These are phyloP conservation scores for Chelon labrosus DNA, from an alignment of 2,797 vertebrate genomes.

Conservation along the genomic window DNA sequence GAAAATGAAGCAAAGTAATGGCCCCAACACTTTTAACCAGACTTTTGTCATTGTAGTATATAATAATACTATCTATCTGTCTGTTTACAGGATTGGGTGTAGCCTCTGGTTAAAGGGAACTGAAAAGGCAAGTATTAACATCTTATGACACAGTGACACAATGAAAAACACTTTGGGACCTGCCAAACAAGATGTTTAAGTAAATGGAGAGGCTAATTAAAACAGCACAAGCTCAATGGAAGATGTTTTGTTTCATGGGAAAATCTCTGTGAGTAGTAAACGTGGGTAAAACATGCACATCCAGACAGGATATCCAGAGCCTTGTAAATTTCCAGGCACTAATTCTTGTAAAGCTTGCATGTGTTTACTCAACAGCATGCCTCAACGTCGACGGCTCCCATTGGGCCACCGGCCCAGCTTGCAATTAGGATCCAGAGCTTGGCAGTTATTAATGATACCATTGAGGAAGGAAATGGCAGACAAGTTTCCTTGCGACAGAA, in stretches of 20 bases:
- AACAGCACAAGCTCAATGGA: slow-evolving; percentile 16
- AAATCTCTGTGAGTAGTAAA: slow-evolving; percentile 58
- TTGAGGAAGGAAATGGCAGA: slow-evolving; percentile 70
- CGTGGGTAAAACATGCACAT: slow-evolving; percentile 57
- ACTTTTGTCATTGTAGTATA: too few relatives aligned
- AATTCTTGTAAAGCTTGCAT: slow-evolving; percentile 77
- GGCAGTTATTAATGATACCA: slow-evolving; percentile 78
- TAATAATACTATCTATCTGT: too few relatives aligned
- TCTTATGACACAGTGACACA: slow-evolving; percentile 6
- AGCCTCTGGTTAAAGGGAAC: too few relatives aligned
- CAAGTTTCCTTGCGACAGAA: slow-evolving; percentile 64
- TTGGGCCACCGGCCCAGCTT: slow-evolving; percentile 64
- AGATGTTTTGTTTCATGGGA: slow-evolving; percentile 65
- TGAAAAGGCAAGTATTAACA: slow-evolving; percentile 8
- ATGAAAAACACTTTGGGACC: slow-evolving; percentile 7
- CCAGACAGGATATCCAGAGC: slow-evolving; percentile 77
- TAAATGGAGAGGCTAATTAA: slow-evolving; percentile 5
- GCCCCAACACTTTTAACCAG: background rate
- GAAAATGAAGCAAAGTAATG: slow-evolving; percentile 8
- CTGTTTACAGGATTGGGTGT: too few relatives aligned
- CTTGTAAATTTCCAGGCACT: slow-evolving; percentile 80
- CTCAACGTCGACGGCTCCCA: slow-evolving; percentile 56
- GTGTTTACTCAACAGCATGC: slow-evolving; percentile 79
- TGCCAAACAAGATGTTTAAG: slow-evolving; percentile 13
- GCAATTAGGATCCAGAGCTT: slow-evolving; percentile 73